Evolutionary conservation across 2,797 vertebrate species (phyloP).

Genomic region (Natrix natrix): DNA sequence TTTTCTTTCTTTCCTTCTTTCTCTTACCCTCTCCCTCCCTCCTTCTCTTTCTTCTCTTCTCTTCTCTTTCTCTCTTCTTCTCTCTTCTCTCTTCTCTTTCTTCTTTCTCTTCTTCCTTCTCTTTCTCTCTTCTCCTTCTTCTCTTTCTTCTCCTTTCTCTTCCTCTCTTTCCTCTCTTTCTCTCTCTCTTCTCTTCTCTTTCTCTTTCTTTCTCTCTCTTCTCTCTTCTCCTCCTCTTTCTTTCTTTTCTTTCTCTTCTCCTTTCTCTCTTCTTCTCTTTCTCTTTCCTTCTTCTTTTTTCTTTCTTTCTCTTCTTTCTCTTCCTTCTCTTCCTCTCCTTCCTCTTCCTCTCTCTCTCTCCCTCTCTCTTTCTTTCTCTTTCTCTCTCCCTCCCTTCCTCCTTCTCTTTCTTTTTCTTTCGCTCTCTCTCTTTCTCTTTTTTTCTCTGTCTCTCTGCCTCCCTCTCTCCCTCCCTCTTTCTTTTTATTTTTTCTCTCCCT

Average conservation of each 20-base stretch:
- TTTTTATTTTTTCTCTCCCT: rapidly evolving
- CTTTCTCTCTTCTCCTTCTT: rapidly evolving
- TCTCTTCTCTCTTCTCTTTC: no score
- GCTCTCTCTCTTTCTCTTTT: no score
- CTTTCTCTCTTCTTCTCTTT: no score
- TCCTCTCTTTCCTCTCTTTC: rapidly evolving
- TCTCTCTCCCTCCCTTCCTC: no score
- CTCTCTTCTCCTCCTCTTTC: rapidly evolving
- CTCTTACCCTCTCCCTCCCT: no score
- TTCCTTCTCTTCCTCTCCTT: no score
- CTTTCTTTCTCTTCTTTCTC: rapidly evolving
- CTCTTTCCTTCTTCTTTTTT: rapidly evolving
- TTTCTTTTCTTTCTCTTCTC: rapidly evolving
- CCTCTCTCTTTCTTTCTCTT: no score
- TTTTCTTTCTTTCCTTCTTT: no score
- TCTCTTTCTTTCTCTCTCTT: rapidly evolving
- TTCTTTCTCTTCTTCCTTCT: no score
- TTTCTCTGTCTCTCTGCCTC: rapidly evolving
- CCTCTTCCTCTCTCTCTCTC: no score
- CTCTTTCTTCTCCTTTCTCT: rapidly evolving
- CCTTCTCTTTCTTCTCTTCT: no score
- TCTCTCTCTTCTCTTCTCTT: rapidly evolving
- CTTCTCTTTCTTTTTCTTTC: no score
- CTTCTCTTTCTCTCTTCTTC: rapidly evolving
- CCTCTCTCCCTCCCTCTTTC: rapidly evolving